phyloP scores from a whole-genome alignment of 2,888 invertebrate species.

The Omphaloscelis lunosa region DNA sequence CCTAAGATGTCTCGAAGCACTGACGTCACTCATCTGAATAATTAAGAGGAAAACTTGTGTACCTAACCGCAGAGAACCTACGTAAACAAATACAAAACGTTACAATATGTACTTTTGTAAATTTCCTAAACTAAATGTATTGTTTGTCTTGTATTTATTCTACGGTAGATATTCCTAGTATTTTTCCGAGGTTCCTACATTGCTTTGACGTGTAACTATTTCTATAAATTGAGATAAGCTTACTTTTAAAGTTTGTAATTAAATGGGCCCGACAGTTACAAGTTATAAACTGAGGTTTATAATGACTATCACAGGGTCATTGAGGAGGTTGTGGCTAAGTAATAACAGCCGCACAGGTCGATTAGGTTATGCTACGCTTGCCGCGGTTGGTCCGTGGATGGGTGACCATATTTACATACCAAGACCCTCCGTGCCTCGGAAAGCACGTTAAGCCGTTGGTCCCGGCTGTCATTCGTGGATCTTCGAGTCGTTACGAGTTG shows the following conservation, averaged over 20 bases:
- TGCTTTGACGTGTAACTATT: conserved; percentile 1
- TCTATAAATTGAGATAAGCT: neutral
- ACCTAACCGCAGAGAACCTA: conserved; percentile 36
- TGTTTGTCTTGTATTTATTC: conserved; percentile 7
- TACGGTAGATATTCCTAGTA: neutral
- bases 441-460: too few species aligned
- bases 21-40: conserved; percentile 43
- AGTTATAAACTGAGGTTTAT: neutral
- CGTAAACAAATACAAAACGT: conserved; percentile 20
- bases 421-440: too few species aligned
- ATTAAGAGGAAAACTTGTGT: conserved; percentile 40
- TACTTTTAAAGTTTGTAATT: neutral
- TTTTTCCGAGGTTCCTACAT: neutral
- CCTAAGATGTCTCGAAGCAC: neutral
- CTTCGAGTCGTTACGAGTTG: too few species aligned
- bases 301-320: neutral
- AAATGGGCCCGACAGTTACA: neutral
- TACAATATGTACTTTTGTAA: conserved; percentile 22
- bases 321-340: neutral
- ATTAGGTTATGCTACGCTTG: too few species aligned
- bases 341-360: too few species aligned
- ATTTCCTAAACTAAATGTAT: conserved; percentile 13
- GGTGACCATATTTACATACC: too few species aligned
- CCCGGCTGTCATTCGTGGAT: too few species aligned
- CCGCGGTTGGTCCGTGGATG: too few species aligned